A percentile compares a stretch with the other conserved stretches of the same genome.
phyloP scores from a whole-genome alignment of 1,140 invertebrate genomes.

The Drosophila bipectinata region DNA sequence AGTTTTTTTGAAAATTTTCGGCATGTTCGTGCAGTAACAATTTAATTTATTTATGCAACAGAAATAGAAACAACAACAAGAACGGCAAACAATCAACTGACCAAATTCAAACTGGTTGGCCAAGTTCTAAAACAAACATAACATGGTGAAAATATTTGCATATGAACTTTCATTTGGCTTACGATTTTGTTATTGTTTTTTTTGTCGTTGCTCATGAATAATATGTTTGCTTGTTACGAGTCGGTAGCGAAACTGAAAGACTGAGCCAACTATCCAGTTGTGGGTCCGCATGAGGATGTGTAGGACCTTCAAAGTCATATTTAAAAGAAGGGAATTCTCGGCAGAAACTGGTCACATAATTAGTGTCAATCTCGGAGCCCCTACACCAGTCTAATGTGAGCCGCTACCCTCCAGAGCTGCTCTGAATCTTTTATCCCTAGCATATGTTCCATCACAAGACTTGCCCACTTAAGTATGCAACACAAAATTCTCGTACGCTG shows the following conservation, averaged over 20 bases:
- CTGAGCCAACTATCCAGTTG: not conserved
- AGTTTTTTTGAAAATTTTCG: conserved; percentile 6
- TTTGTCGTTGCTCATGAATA: conserved; percentile 45
- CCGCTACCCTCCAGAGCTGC: not conserved
- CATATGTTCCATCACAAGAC: conserved; percentile 33
- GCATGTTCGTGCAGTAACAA: conserved; percentile 8
- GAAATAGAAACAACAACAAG: conserved; percentile 12
- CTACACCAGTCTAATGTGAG: not conserved
- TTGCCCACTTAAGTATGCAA: conserved; percentile 74
- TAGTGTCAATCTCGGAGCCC: conserved; percentile 38
- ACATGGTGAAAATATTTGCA: conserved; percentile 70
- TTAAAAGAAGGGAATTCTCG: not conserved
- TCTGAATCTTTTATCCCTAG: conserved; percentile 3
- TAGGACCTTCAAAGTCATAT: conserved; percentile 1
- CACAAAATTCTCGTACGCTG: conserved; percentile 69
- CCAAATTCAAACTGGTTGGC: conserved; percentile 55
- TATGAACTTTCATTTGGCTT: conserved; percentile 70
- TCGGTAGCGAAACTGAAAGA: conserved; percentile 17
- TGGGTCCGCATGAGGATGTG: not conserved
- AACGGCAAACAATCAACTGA: conserved; percentile 62
- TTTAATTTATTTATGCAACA: conserved; percentile 40
- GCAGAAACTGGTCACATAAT: conserved; percentile 43
- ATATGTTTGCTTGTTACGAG: conserved; percentile 36
- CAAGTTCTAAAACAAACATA: conserved; percentile 67
- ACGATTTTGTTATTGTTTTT: conserved; percentile 46